Base-by-base conservation (phyloP, 2,888 invertebrate genomes). In the Rhabditoides inermis region DNA sequence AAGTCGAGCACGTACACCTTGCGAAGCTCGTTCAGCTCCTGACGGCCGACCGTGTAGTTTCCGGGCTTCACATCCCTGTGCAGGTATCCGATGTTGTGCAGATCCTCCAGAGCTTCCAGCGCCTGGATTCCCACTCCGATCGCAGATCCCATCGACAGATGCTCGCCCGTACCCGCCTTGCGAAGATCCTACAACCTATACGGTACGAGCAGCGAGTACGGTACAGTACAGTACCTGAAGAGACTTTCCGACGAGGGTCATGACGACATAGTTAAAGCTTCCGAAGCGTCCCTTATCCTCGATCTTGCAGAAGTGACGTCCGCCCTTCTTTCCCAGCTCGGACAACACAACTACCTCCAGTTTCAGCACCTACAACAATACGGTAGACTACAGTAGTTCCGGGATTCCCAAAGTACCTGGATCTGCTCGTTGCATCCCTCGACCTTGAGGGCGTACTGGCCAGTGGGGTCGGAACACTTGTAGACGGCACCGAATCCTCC, bases 231-330 rank as follows among this genome's bases (percentile, higher is more conserved):
- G n/a, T 37, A 52, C 52, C 39, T 63, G 54, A 27, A 72, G 58
- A 23, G 68, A 72, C 36, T 73, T 73, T 25, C 72, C 72, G 51
- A 73, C 72, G 4, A 72, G 55, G 10, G 67, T 66, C 68, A 71
- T 70, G 12, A 70, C 66, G 32, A 67, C 70, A 42, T 63, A 71
- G 61, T 71, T 69, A 61, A 71, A 69, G 53, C 50, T 57, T 36
- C 58, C 60, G 52, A 49, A 68, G 35, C 69, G 68, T 27, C 73
- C 72, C 50, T 66, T 72, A 56, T 69, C 72, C 49, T 69, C 62
- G 40, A 71, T 71, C 48, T 61, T 60, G 49, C 72, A 72, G 47
- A 72, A 72, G 51, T 72, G 72, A 28, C 69, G 65, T 23, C 59
- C 58, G 10, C 62, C 64, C 12, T 60, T 56, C 49, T 69, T 68